Percentiles rank a stretch among this genome's conserved stretches.
phyloP scores from a whole-genome alignment of 2,888 invertebrate genomes.

The Noctua janthina region DNA sequence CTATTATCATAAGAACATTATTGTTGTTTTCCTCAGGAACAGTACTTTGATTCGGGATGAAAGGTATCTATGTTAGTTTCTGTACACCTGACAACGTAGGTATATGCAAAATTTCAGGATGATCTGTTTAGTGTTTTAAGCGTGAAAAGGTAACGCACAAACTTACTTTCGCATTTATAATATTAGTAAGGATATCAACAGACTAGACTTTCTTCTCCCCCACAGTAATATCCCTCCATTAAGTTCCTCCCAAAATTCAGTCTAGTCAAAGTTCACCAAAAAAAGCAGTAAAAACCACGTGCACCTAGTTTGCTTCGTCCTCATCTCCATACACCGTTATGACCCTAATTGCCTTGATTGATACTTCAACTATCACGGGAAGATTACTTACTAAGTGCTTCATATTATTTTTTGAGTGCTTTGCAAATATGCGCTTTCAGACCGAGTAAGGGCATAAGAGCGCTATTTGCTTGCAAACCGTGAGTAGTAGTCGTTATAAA shows the following conservation, averaged over 20 bases:
- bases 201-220: background rate
- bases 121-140: no score
- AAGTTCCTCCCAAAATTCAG: background rate
- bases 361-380: conserved; percentile 52
- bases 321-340: conserved; percentile 39
- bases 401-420: conserved; percentile 44
- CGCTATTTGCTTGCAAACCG: background rate
- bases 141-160: no score
- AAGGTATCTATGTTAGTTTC: no score
- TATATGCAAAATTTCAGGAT: no score
- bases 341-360: conserved; percentile 58
- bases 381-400: conserved; percentile 53
- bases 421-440: conserved; percentile 38
- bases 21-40: no score
- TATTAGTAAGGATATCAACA: background rate
- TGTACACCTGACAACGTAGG: no score
- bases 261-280: conserved; percentile 8
- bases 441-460: background rate
- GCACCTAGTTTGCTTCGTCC: conserved; percentile 22
- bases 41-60: no score
- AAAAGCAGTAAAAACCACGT: conserved; percentile 28
- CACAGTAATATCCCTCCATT: background rate
- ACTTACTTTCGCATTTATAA: no score
- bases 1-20: no score
- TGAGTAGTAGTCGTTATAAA: background rate